Percentiles rank a stretch among this genome's conserved stretches.
These are phyloP conservation scores for Sus scrofa DNA, from an alignment of 2,113 vertebrate species.

Conservation along the genomic window T2T-Sscrofa CM000825.6:165718501-165719000, in stretches of 20 bases:
- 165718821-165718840: neutral
- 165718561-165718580: neutral
- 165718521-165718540: neutral
- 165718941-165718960: neutral
- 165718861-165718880: neutral
- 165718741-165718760: no score
- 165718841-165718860: neutral
- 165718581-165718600: neutral
- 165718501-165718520: neutral
- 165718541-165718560: neutral
- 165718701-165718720: no score
- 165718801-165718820: neutral
- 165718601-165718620: neutral
- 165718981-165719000: neutral
- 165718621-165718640: no score
- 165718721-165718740: no score
- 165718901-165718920: neutral
- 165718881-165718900: accelerated
- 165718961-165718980: neutral
- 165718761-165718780: neutral
- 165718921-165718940: neutral
- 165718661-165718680: no score
- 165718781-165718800: neutral
- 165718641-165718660: no score
- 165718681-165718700: neutral